These are phyloP conservation scores for Menura novaehollandiae DNA, from an alignment of 2,113 vertebrate genomes.

Conservation along the genomic window DNA sequence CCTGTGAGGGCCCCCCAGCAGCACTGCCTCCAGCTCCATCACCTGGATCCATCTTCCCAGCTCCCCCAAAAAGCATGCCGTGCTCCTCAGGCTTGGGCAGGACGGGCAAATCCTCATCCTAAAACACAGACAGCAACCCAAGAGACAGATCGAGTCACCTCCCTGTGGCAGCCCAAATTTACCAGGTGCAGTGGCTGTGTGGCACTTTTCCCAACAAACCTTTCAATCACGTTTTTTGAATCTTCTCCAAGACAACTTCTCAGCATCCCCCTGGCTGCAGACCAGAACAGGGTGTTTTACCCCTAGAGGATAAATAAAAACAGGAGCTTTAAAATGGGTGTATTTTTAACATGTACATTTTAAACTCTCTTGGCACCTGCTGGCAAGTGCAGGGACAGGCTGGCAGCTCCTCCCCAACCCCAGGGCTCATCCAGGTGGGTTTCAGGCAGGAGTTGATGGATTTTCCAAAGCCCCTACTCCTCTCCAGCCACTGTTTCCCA, in stretches of 20 bases:
- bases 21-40: not conserved
- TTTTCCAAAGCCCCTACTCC: not conserved
- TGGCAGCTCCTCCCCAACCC: not conserved
- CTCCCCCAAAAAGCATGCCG: not conserved
- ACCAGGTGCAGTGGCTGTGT: accelerated
- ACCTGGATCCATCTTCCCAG: not conserved
- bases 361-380: not conserved
- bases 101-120: not conserved
- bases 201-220: not conserved
- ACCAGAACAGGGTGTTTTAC: not conserved
- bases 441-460: not conserved
- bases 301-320: not conserved
- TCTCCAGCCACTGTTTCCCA: not conserved
- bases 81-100: not conserved
- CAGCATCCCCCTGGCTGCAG: not conserved
- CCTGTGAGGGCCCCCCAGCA: not conserved
- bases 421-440: not conserved
- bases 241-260: not conserved
- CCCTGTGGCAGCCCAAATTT: not conserved
- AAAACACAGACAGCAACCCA: not conserved
- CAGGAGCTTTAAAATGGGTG: not conserved
- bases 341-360: not conserved
- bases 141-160: not conserved
- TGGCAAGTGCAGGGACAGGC: too few relatives aligned
- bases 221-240: accelerated